A percentile compares a stretch with the other conserved stretches of the same genome.
phyloP scores from a whole-genome alignment of 2,113 vertebrate genomes.

The Sialia sialis region DNA sequence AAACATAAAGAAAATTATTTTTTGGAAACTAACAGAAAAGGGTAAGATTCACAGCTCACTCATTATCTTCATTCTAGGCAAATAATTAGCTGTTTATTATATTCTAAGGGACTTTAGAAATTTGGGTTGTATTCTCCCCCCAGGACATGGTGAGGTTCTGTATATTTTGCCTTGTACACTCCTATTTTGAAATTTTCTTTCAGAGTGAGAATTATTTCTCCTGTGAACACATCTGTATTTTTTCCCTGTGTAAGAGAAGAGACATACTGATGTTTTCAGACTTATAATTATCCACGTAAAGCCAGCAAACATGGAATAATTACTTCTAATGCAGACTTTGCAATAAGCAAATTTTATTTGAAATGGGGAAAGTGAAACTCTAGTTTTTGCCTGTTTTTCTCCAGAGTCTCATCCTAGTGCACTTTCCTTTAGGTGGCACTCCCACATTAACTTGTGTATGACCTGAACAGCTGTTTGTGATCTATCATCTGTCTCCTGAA shows the following conservation, averaged over 20 bases:
- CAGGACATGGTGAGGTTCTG: background rate
- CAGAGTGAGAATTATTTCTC: slow-evolving; percentile 18
- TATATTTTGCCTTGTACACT: background rate
- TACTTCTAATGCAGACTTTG: background rate
- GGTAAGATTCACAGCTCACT: slow-evolving; percentile 15
- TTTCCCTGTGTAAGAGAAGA: background rate
- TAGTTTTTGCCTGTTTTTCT: background rate
- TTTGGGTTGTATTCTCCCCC: background rate
- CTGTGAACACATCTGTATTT: slow-evolving; percentile 10
- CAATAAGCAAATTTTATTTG: slow-evolving; percentile 1
- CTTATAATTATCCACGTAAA: background rate
- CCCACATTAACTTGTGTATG: slow-evolving; percentile 9
- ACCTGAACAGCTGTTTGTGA: background rate
- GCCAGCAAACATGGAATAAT: slow-evolving; percentile 28
- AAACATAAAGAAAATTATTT: slow-evolving; percentile 13
- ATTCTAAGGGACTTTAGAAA: slow-evolving; percentile 1
- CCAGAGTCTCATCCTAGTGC: background rate
- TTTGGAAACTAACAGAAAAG: background rate
- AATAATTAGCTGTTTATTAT: slow-evolving; percentile 31
- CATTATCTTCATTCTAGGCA: background rate
- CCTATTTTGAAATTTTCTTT: background rate
- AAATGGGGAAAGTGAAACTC: background rate
- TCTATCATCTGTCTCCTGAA: slow-evolving; percentile 7
- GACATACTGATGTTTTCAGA: background rate
- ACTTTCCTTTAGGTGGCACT: slow-evolving; percentile 37